Evolutionary conservation across 92 coral and sea anemone genomes (phyloP).

Genomic region (Epizoanthus illoricatus): DNA sequence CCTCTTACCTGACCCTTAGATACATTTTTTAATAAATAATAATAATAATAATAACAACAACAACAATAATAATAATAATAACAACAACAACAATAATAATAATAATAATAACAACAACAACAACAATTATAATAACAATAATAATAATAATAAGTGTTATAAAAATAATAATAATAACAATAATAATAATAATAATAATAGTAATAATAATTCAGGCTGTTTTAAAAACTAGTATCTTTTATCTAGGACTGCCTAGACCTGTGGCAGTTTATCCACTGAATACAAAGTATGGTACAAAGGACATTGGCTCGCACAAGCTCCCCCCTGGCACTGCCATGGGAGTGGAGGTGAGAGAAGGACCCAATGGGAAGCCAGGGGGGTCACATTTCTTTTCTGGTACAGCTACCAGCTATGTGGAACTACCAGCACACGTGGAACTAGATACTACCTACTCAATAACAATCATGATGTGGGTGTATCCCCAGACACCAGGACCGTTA

Average conservation of each 20-base stretch:
- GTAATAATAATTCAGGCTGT: background rate
- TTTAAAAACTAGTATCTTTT: no score
- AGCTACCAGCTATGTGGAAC: slow-evolving; percentile 24
- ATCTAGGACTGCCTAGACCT: slow-evolving; percentile 13
- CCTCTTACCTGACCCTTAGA: no score
- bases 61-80: no score
- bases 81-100: no score
- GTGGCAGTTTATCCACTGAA: slow-evolving; percentile 38
- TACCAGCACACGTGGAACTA: slow-evolving; percentile 11
- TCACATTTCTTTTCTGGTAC: slow-evolving; percentile 37
- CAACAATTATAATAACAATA: no score
- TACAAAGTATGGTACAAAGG: slow-evolving; percentile 18
- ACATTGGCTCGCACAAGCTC: background rate
- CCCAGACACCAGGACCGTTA: slow-evolving; percentile 26
- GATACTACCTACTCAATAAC: slow-evolving; percentile 23
- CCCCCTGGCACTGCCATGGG: slow-evolving; percentile 19
- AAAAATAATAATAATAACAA: no score
- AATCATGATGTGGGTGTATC: slow-evolving; percentile 41
- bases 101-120: no score
- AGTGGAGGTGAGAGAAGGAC: slow-evolving; percentile 24
- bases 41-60: no score
- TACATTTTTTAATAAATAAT: no score
- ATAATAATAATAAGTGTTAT: background rate
- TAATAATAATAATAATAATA: no score
- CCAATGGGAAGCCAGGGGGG: slow-evolving; percentile 39